Base-by-base conservation (phyloP, 2,113 vertebrate species). In the Chamaetylas fuelleborni region DNA sequence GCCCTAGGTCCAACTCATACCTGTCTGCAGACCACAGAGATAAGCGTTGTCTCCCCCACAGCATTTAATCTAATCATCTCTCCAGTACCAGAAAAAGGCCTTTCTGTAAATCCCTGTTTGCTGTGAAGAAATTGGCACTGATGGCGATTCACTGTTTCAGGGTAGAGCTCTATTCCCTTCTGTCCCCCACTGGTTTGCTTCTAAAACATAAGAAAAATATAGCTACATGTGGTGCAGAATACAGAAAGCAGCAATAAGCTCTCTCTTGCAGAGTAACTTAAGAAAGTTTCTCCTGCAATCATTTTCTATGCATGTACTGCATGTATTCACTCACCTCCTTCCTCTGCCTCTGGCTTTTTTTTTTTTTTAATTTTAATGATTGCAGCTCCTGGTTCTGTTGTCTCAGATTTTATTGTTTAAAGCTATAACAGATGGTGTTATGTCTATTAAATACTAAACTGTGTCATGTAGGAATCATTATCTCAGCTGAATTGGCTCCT, bases 321-420 rank as follows among this genome's bases (percentile, higher is more conserved):
- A 29, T 77, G 38, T 34, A 40, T 79, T 73, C 38, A 23, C 74
- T 79, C 33, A 18, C 25, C n/a, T 89, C 53, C 47, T 82, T 82
- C 42, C 65, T 79, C 53, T 71, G 5, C 12, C 65, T 74, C 14
- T 31, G 12, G 18, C 26, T 53, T 48, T 48, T 48, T 24, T 47
- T 47, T 40, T 40, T 24, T 47, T 47, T 40, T 40, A 13, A 16
- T 12, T 22, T 45, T 18, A 71, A 53, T 33, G 47, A 64, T 81
- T 81, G 87, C 78, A 91, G 45, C 84, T 90, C 65, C 66, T 87
- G 50, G 36, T 91, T 92, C 81, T 0, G 0, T 95, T 92, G 65
- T 79, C 50, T 95, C 54, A 2, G 8, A 73, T 80, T 95, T 95
- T 93, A 93, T 93, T 94, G 93, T 95, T 97, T 93, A 94, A 95